Conservation (phyloP, 1,140 invertebrate species). For the Drosophila lini region DNA sequence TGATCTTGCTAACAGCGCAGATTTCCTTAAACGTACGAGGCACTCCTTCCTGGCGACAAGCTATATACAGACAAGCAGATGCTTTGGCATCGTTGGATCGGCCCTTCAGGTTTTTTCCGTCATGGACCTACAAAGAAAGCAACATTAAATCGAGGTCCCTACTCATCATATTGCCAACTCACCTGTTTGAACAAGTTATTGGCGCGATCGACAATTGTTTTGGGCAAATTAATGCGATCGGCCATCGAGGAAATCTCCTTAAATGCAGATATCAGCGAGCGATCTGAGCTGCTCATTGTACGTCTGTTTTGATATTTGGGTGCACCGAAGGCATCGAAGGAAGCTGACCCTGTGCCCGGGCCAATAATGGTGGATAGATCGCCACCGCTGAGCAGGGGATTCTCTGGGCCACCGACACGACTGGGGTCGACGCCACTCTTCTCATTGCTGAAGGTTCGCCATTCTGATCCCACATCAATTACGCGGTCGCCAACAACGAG, state of each 20-base stretch:
- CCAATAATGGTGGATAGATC: conserved; percentile 99
- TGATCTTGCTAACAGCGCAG: conserved; percentile 98
- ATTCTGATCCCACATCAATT: conserved; percentile 99
- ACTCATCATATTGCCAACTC: neutral
- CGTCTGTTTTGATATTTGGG: conserved; percentile 97
- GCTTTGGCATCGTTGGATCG: conserved; percentile 99
- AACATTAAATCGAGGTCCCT: neutral
- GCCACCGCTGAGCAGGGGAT: conserved; percentile 96
- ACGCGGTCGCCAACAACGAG: conserved; percentile 99
- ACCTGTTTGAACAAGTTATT: conserved; percentile 98
- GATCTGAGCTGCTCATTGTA: conserved; percentile 96
- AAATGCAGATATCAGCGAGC: conserved; percentile 97
- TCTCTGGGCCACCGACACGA: conserved; percentile 98
- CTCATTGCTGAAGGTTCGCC: conserved; percentile 99
- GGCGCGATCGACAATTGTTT: conserved; percentile 97
- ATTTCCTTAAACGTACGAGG: conserved; percentile 99
- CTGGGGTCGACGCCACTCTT: conserved; percentile 98
- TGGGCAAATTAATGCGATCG: conserved; percentile 98
- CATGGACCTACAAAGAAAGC: conserved; percentile 89
- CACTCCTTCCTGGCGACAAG: conserved; percentile 99
- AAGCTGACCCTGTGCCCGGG: conserved; percentile 93
- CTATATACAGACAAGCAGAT: conserved; percentile 99
- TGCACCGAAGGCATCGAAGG: conserved; percentile 92
- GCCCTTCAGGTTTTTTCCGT: conserved; percentile 97
- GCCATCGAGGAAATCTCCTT: conserved; percentile 99